These are phyloP conservation scores for Orchesella flavescens DNA, from an alignment of 2,888 invertebrate species.

Conservation along the genomic window DNA sequence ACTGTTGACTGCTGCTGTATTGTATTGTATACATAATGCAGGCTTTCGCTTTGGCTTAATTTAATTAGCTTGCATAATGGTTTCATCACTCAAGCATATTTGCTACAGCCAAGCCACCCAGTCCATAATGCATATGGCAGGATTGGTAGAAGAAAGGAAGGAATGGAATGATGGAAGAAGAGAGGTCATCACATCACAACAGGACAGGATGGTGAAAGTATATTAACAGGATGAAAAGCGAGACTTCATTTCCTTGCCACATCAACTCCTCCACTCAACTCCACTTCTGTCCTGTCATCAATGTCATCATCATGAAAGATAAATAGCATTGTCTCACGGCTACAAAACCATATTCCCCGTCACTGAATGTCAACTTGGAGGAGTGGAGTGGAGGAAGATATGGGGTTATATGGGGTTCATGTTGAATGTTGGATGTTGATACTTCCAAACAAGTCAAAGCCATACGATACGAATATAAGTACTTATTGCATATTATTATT, in stretches of 20 bases:
- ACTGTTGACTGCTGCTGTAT: too few relatives aligned
- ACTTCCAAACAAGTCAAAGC: too few relatives aligned
- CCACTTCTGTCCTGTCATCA: slow-evolving; percentile 24
- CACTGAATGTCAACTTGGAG: neutral
- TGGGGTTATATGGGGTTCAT: too few relatives aligned
- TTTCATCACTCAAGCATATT: slow-evolving; percentile 3
- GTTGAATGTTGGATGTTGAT: too few relatives aligned
- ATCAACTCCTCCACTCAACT: slow-evolving; percentile 18
- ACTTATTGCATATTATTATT: too few relatives aligned
- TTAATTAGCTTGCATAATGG: slow-evolving; percentile 53
- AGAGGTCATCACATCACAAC: neutral
- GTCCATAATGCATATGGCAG: too few relatives aligned
- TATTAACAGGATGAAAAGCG: neutral
- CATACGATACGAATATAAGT: too few relatives aligned
- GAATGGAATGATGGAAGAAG: neutral
- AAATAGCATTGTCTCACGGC: slow-evolving; percentile 33
- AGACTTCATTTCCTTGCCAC: neutral
- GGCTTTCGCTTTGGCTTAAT: slow-evolving; percentile 30
- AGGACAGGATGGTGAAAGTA: neutral
- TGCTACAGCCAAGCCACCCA: too few relatives aligned
- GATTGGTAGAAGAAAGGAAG: too few relatives aligned
- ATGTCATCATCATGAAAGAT: slow-evolving; percentile 48
- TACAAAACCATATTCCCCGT: neutral
- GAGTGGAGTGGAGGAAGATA: too few relatives aligned
- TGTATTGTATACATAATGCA: too few relatives aligned